Evolutionary conservation across 2,113 vertebrate species (phyloP), one percentile per base, ranked within the genome.

Genomic region (Phylloscopus trochilus): DNA sequence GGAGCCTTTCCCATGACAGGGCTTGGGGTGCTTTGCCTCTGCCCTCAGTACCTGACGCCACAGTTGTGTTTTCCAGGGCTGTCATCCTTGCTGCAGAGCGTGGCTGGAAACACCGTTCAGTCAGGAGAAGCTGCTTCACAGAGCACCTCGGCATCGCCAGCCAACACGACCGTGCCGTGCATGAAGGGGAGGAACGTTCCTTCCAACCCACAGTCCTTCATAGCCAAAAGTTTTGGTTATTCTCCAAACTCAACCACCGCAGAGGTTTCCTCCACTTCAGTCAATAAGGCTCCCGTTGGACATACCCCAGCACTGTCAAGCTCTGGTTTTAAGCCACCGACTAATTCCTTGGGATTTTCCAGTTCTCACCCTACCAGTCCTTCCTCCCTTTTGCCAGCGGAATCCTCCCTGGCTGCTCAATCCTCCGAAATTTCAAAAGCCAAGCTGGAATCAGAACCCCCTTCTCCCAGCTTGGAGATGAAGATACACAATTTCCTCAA

Each of bases 401-500:
- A 98, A 96, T 94, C 97, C 91, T 73, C 98, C 67, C 49, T 97
- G 82, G 93, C 58, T 87, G 93, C 58, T 87, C 98, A 97, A 3
- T 83, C 97, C 73, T 94, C 98, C 0, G 98, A 98, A 68, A 78
- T 97, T 73, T 91, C 97, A 49, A 98, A 98, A 87, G 62, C 97
- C 6, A 97, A 98, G 93, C 89, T 97, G 92, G 98, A 98, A 52
- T 92, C 96, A 0, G 98, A 98, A 19, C 97, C 98, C 10, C 96
- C 98, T 33, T 98, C 98, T 68, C 98, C 98, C 4, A 99, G 99
- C 76, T 95, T 99, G 94, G 99, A 99, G 95, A 99, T 99, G 87
- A 99, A 99, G 97, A 99, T 99, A 82, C 99, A 99, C 97, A 99
- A 99, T 91, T 99, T 99, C 97, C 91, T 99, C 91, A 99, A 99